Base-by-base conservation (phyloP, 37 sponge, comb jelly and placozoan species). In the Corticium candelabrum region DNA sequence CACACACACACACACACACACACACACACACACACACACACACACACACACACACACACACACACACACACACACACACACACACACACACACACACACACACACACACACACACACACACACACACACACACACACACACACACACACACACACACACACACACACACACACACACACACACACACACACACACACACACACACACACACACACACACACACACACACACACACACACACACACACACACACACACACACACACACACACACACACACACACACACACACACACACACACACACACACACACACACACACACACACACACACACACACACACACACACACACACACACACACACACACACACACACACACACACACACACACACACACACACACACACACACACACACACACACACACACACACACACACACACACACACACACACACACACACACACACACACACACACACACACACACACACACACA, bases 1-100 rank as follows among this genome's bases (percentile, higher is more conserved):
- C 56, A 37, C 38, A 72, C 73, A 80, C 3, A 41, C 78, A 77
- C 15, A 77, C 78, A 41, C 31, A 77, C 56, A 41, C 56, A 41
- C 78, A 77, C 56, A 41, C 29, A 37, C n/a, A 4, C 35, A 80
- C 82, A 81, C 75, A 74, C 75, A 81, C 73, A 74, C 82, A 74
- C 57, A 75, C 77, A 82, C 77, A 82, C 82, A 75, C 32, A 75
- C 82, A 82, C 37, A 82, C 75, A 62, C 69, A 62, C 75, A 32
- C 62, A 74, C 33, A 75, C 69, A 80, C 74, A 80, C 41, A 80
- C 74, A 80, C 41, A 70, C 41, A 35, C 74, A 80, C 80, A 80
- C 80, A 38, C 74, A 69, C 74, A 37, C 74, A 70, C 80, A 80
- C 41, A 38, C 80, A 80, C 80, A 70, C 74, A 32, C 72, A 70